phyloP scores from a whole-genome alignment of 2,888 invertebrate genomes.

The Drosophila atripex region DNA sequence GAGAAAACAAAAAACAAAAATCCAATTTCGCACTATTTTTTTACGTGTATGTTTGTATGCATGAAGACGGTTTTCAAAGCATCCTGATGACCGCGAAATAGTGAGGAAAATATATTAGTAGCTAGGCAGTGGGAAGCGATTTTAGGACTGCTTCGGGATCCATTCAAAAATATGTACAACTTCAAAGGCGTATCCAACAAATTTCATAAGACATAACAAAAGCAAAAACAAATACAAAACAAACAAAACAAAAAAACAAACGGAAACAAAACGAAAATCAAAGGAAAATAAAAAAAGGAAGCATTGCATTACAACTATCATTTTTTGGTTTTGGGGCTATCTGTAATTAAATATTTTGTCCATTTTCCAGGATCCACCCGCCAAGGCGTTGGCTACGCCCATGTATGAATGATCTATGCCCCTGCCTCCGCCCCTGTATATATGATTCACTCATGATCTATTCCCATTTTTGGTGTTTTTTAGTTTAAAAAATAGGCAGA shows the following conservation, averaged over 20 bases:
- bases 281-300: constrained; percentile 24
- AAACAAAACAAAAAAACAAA: constrained; percentile 24
- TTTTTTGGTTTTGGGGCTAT: constrained; percentile 1
- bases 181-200: constrained; percentile 30
- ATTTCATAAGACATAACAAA: constrained; percentile 26
- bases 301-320: constrained; percentile 20
- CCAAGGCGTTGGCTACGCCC: neutral
- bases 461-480: neutral
- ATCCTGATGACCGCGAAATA: neutral
- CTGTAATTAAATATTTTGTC: neutral
- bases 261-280: constrained; percentile 27
- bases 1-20: neutral
- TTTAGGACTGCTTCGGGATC: constrained; percentile 41
- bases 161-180: constrained; percentile 27
- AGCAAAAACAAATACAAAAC: constrained; percentile 10
- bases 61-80: constrained; percentile 4
- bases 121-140: constrained; percentile 37
- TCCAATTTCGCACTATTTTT: constrained; percentile 41
- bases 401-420: constrained; percentile 3
- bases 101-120: constrained; percentile 24
- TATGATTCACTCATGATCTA: neutral
- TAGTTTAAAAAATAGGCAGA: too few species aligned
- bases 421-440: neutral
- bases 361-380: neutral
- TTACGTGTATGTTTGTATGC: constrained; percentile 34